Base-by-base conservation (phyloP, 2,113 vertebrate genomes). In the Percopsis transmontana region DNA sequence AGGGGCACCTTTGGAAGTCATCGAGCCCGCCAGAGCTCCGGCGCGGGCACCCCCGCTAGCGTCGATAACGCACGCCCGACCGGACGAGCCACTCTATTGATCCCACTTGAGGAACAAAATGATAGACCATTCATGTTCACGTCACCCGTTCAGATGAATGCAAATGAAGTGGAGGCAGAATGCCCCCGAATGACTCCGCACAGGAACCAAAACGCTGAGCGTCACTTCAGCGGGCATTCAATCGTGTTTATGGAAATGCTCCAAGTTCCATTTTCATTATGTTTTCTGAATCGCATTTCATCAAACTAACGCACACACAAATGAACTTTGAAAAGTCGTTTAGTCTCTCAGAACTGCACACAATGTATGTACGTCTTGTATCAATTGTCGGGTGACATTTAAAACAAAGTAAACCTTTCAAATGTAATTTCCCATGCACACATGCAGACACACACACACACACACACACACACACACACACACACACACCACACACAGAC, bases 51-150 rank as follows among this genome's bases (percentile, higher is more conserved):
- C 77, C 61, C 56, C 15, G 2, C 41, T 57, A 18, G 69, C 81
- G 74, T 82, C 78, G 77, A 70, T 90, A 63, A 60, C 64, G 72
- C 68, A 58, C 40, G 59, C 80, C 72, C 83, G 74, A 69, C 39
- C 45, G 61, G 56, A 58, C 68, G 77, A 81, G 76, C 77, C 65
- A 81, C 66, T 44, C 50, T 73, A 72, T 82, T 77, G 85, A 86
- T 85, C 56, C 61, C 61, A 33, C 45, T 44, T 16, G 0, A 75
- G 68, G 54, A 71, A 58, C 58, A 1, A 19, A 62, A 20, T 74
- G 73, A 77, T 79, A 51, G 73, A 66, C 58, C 56, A 20, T 48
- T 70, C 65, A 72, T 20, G 58, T 38, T 38, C 2, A 14, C 47
- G 1, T 33, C 19, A 20, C n/a, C n/a, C n/a, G 13, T 68, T 67